Percentiles rank a stretch among this genome's conserved stretches.
Conservation (phyloP, 1,140 invertebrate species). For the Drosophila funebris region DNA sequence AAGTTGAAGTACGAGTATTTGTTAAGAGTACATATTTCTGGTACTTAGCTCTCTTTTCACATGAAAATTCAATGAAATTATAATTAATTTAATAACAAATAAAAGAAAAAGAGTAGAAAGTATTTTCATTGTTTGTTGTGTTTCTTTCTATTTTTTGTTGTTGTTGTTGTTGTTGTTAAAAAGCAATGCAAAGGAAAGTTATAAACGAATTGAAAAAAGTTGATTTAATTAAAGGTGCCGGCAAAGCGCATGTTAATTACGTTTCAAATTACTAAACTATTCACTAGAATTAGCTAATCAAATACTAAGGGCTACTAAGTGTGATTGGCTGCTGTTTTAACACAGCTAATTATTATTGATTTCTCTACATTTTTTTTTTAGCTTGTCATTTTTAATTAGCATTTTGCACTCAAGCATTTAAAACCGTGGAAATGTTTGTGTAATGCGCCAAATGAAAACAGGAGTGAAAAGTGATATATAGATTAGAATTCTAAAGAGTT, state of each 20-base stretch:
- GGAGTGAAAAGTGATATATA: not conserved
- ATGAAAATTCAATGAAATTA: constrained; percentile 6
- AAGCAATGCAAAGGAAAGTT: constrained; percentile 20
- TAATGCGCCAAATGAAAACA: not conserved
- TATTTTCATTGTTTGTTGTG: not conserved
- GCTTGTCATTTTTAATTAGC: not conserved
- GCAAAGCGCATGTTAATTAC: constrained; percentile 16
- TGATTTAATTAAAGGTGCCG: constrained; percentile 28
- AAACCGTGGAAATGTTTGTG: not conserved
- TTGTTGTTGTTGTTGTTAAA: no score
- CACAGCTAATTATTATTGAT: constrained; percentile 7
- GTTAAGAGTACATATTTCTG: not conserved
- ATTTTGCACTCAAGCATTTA: not conserved
- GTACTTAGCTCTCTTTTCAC: no score
- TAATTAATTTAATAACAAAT: no score
- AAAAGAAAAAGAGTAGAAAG: no score
- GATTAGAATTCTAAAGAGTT: no score
- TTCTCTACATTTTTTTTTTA: not conserved
- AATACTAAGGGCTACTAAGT: not conserved
- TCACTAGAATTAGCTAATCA: not conserved
- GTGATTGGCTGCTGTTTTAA: not conserved
- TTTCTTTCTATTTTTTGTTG: no score
- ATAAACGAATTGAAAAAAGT: constrained; percentile 9
- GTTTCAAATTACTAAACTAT: not conserved
- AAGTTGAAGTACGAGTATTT: not conserved